phyloP scores from a whole-genome alignment of 2,888 invertebrate species.

The Pteria penguin region DNA sequence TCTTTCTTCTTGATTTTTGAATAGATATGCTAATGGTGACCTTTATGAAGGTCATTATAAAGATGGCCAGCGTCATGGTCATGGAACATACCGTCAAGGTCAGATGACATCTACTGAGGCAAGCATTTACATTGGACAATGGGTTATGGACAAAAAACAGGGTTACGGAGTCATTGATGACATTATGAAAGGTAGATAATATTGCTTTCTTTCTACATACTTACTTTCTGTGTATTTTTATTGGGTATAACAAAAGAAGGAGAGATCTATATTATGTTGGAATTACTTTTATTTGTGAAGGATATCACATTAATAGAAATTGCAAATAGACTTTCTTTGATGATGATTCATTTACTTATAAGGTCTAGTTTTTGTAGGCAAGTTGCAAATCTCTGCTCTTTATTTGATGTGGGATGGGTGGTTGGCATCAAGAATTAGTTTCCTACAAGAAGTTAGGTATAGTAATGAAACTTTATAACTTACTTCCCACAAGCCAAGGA shows the following conservation, averaged over 20 bases:
- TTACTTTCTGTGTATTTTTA: not conserved
- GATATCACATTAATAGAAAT: too few relatives aligned
- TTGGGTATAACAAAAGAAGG: not conserved
- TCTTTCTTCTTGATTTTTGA: too few relatives aligned
- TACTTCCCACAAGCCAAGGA: too few relatives aligned
- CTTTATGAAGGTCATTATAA: conserved; percentile 93
- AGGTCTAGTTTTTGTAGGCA: too few relatives aligned
- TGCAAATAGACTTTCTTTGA: too few relatives aligned
- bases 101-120: conserved; percentile 86
- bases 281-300: not conserved
- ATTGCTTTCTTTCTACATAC: too few relatives aligned
- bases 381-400: too few relatives aligned
- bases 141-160: conserved; percentile 87
- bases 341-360: too few relatives aligned
- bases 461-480: too few relatives aligned
- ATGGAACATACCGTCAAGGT: conserved; percentile 90
- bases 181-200: conserved; percentile 85
- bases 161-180: conserved; percentile 95
- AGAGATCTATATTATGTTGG: not conserved
- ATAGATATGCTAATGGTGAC: conserved; percentile 87
- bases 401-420: too few relatives aligned
- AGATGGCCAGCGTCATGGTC: conserved; percentile 91
- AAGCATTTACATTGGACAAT: conserved; percentile 93
- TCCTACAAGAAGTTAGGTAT: too few relatives aligned
- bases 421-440: too few relatives aligned